Evolutionary conservation across 37 sponge, comb jelly and placozoan genomes (phyloP).

Genomic region (Eunapius fragilis): DNA sequence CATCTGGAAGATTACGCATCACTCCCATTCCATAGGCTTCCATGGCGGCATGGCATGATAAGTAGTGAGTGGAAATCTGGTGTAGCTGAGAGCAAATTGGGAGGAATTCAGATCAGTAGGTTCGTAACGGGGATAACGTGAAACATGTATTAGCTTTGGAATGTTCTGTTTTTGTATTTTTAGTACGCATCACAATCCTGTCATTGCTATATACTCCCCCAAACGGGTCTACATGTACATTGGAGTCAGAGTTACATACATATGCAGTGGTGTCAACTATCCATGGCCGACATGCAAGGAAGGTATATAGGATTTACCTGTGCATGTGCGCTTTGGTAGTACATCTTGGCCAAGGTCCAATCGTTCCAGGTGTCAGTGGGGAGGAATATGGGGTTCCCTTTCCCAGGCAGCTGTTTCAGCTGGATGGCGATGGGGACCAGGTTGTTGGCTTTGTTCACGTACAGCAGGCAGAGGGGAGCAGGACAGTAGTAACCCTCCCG

Average conservation of each 20-base stretch:
- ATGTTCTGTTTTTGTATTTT: no score
- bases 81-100: no score
- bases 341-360: constrained; percentile 76
- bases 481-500: constrained; percentile 41
- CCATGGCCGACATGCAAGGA: no score
- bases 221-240: no score
- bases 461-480: constrained; percentile 64
- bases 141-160: no score
- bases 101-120: no score
- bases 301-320: not conserved
- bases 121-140: no score
- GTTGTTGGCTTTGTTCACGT: constrained; percentile 29
- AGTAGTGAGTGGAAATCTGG: constrained; percentile 66
- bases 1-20: constrained; percentile 62
- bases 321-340: constrained; percentile 35
- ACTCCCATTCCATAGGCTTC: constrained; percentile 65
- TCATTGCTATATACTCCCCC: no score
- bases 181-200: no score
- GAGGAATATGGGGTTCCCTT: constrained; percentile 55
- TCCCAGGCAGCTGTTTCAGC: constrained; percentile 45
- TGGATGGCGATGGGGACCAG: constrained; percentile 81
- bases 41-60: constrained; percentile 64
- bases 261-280: no score
- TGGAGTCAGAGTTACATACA: no score
- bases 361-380: constrained; percentile 63